Evolutionary conservation across 2,113 vertebrate species (phyloP), one percentile per base, ranked within the genome.

Genomic region (Bufo bufo): DNA sequence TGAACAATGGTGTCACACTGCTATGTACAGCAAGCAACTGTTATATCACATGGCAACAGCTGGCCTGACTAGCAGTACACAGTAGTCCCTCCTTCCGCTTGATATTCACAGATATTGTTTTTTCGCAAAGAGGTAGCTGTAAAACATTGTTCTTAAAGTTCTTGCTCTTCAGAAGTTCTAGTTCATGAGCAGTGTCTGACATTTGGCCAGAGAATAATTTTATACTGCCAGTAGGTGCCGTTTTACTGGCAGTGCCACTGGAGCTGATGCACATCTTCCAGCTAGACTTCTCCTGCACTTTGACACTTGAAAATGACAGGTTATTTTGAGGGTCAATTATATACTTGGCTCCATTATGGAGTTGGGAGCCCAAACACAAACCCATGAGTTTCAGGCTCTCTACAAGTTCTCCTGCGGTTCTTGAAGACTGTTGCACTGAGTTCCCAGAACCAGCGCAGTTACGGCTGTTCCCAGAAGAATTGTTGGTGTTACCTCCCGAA

Each of bases 111-210:
- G 97, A 99, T 94, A 99, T 97, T 82, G 96, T 99, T 94, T 98
- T 99, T 94, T 99, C 98, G 65, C 97, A 99, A 91, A 99, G 98
- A 97, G 98, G 98, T 96, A 99, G 98, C 96, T 99, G 98, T 82
- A 99, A 95, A 91, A 98, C 94, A 80, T 93, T 96, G 71, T 96
- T 97, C 92, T 96, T 97, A 95, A 99, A 95, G 92, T 96, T 96
- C 94, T 96, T 95, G 92, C 92, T 95, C 93, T 97, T 94, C 91
- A 97, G 92, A 90, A 95, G 90, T 91, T 96, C 96, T 80, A 97
- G 93, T 87, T 96, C 96, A 0, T 95, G 91, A 66, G 93, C 83
- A 3, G 94, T 84, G 82, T 90, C 89, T 90, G 95, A 94, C 93
- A 97, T 95, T 91, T 93, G 91, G 92, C 96, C 96, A 0, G 96